phyloP scores from a whole-genome alignment of 2,797 vertebrate genomes.

The Aulostomus chinensis region DNA sequence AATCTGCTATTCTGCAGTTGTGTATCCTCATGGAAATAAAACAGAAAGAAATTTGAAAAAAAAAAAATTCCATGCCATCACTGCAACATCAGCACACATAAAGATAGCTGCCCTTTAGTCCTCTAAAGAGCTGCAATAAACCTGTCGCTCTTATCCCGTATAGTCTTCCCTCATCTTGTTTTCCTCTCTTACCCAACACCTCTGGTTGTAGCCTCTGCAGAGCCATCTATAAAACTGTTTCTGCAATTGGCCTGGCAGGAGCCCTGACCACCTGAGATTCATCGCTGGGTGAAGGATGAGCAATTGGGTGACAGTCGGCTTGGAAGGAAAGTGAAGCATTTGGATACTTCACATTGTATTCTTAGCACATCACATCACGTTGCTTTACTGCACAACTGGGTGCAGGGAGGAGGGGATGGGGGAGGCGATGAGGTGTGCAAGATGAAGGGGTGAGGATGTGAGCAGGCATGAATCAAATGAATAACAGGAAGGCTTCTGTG shows the following conservation, averaged over 20 bases:
- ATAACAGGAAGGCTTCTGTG: background rate
- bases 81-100: conserved; percentile 1
- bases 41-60: background rate
- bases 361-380: conserved; percentile 33
- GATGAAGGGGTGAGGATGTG: conserved; percentile 5
- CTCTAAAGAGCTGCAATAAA: conserved; percentile 14
- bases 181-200: background rate
- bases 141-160: too few relatives aligned
- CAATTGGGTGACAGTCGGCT: conserved; percentile 38
- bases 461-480: conserved; percentile 14
- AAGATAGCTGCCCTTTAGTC: conserved; percentile 7
- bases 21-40: conserved; percentile 9
- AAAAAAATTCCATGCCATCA: background rate
- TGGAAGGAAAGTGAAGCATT: conserved; percentile 31
- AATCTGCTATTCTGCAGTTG: conserved; percentile 1
- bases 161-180: background rate
- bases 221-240: conserved; percentile 62
- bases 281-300: conserved; percentile 46
- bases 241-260: conserved; percentile 51
- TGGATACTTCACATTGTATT: conserved; percentile 28
- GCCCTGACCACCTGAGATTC: conserved; percentile 57
- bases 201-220: conserved; percentile 12
- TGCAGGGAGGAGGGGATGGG: background rate
- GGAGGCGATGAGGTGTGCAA: background rate
- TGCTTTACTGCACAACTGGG: conserved; percentile 43